These are phyloP conservation scores for Tympanoctomys barrerae DNA, from an alignment of 2,797 vertebrate genomes.

Conservation along the genomic window DNA sequence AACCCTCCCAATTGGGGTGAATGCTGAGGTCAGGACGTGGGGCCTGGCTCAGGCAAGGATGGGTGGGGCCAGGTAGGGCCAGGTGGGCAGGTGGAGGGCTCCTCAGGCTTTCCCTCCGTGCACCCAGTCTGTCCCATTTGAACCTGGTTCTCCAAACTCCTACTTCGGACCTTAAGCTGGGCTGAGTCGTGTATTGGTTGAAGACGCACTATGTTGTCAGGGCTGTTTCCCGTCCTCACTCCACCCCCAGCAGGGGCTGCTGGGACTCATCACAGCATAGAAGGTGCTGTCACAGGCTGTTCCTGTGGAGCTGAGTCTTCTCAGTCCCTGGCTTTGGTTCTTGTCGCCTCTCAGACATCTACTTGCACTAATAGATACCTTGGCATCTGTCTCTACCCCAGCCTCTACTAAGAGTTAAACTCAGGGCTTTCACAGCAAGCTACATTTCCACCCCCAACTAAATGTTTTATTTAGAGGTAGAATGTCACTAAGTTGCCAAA, in stretches of 20 bases:
- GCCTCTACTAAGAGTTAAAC: background rate
- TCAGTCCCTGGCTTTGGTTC: background rate
- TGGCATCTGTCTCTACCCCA: background rate
- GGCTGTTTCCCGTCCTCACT: rapidly evolving
- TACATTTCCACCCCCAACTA: background rate
- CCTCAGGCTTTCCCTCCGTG: background rate
- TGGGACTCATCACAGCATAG: background rate
- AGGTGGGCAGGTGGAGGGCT: background rate
- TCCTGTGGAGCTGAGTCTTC: background rate
- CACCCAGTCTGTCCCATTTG: background rate
- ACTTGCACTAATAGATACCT: background rate
- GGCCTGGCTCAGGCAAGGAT: background rate
- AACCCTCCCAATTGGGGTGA: background rate
- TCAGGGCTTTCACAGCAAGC: background rate
- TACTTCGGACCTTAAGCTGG: background rate
- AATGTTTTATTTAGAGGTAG: background rate
- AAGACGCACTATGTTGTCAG: background rate
- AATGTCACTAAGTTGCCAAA: background rate
- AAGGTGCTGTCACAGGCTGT: background rate
- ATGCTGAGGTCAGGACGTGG: background rate
- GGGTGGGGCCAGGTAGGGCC: background rate
- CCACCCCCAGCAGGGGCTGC: background rate
- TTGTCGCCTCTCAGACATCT: background rate
- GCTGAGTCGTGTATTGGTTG: background rate
- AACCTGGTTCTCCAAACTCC: background rate